phyloP scores from a whole-genome alignment of 2,888 invertebrate species.

The Allolobophora icterica region DNA sequence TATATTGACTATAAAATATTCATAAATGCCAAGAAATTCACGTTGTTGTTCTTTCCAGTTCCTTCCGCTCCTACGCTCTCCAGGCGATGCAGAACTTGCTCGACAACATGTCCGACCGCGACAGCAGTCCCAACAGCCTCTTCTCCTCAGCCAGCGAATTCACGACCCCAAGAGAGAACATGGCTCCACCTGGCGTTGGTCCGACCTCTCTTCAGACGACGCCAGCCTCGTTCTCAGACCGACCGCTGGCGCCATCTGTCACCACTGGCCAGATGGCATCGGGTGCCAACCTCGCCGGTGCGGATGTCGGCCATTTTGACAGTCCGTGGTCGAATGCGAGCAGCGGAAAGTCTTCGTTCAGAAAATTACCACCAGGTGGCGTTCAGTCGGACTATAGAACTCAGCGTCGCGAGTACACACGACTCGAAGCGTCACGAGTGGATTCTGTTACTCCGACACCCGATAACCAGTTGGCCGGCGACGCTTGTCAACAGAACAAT shows the following conservation, averaged over 20 bases:
- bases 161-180: not conserved
- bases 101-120: conserved; percentile 38
- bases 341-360: not conserved
- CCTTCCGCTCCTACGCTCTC: conserved; percentile 28
- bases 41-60: not conserved
- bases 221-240: not conserved
- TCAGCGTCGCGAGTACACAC: not conserved
- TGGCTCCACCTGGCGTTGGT: not conserved
- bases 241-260: not conserved
- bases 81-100: conserved; percentile 37
- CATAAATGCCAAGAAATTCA: not conserved
- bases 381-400: not conserved
- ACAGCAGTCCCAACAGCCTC: conserved; percentile 34
- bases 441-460: not conserved
- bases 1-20: not conserved
- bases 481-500: not conserved
- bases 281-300: not conserved
- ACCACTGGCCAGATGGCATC: not conserved
- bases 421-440: not conserved
- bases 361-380: not conserved
- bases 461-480: not conserved
- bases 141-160: not conserved
- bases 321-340: not conserved
- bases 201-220: not conserved
- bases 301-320: not conserved